phyloP scores from a whole-genome alignment of 2,797 vertebrate genomes.

The Choloepus didactylus region DNA sequence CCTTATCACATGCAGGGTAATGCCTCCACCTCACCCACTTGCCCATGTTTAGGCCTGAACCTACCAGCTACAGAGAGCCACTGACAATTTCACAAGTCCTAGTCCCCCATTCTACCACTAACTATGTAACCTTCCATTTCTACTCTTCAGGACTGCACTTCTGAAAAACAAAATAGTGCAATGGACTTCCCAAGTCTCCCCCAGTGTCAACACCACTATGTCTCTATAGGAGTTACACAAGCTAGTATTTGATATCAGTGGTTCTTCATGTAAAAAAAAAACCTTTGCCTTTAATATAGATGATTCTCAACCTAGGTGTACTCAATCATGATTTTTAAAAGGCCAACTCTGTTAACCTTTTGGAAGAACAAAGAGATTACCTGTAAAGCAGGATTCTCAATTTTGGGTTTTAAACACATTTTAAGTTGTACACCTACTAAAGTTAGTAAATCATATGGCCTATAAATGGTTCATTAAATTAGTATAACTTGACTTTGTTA shows the following conservation, averaged over 20 bases:
- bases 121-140: neutral
- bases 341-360: neutral
- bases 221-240: neutral
- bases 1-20: neutral
- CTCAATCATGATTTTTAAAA: conserved; percentile 9
- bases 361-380: neutral
- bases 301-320: neutral
- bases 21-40: neutral
- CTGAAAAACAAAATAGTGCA: neutral
- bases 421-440: conserved; percentile 1
- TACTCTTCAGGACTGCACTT: neutral
- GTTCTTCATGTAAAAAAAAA: neutral
- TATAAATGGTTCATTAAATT: conserved; percentile 43
- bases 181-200: neutral
- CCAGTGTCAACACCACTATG: neutral
- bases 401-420: neutral
- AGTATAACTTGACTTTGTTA: neutral
- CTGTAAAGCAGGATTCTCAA: conserved; percentile 12
- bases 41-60: neutral
- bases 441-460: conserved; percentile 9
- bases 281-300: neutral
- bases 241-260: neutral
- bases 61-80: neutral
- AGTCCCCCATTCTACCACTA: neutral
- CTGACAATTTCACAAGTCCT: neutral